Evolutionary conservation across 1,140 invertebrate genomes (phyloP).

Genomic region (Polypedilum vanderplanki): DNA sequence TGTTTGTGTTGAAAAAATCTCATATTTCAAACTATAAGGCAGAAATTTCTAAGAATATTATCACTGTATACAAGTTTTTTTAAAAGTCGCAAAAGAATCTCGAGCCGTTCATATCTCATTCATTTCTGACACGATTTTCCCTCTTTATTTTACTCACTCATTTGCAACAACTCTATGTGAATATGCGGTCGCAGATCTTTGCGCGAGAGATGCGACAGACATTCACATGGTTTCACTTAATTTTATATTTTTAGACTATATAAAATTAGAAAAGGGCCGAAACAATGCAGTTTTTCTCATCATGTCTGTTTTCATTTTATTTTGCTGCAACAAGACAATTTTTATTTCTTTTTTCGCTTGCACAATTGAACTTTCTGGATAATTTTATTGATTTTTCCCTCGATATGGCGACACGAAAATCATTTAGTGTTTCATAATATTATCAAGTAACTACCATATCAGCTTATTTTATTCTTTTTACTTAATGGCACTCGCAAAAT

Average conservation of each 20-base stretch:
- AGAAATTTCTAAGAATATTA: no score
- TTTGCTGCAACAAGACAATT: not conserved
- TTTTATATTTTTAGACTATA: not conserved
- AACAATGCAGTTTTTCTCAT: not conserved
- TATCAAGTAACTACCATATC: not conserved
- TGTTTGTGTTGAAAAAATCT: no score
- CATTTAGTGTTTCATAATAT: not conserved
- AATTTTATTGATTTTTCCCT: not conserved
- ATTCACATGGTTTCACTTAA: constrained; percentile 2
- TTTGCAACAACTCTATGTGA: not conserved
- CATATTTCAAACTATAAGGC: no score
- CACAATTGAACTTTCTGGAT: not conserved
- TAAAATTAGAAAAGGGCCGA: not conserved
- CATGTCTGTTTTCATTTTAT: not conserved
- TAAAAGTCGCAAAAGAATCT: no score
- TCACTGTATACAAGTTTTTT: no score
- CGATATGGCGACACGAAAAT: not conserved
- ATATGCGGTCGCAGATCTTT: not conserved
- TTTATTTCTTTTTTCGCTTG: not conserved
- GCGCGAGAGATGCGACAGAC: not conserved
- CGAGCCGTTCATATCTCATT: no score
- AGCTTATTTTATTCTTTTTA: not conserved
- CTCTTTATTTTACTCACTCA: no score
- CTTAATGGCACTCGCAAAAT: not conserved
- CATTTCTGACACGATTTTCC: no score